phyloP scores from a whole-genome alignment of 2,113 vertebrate species.

The Turdus rufiventris region DNA sequence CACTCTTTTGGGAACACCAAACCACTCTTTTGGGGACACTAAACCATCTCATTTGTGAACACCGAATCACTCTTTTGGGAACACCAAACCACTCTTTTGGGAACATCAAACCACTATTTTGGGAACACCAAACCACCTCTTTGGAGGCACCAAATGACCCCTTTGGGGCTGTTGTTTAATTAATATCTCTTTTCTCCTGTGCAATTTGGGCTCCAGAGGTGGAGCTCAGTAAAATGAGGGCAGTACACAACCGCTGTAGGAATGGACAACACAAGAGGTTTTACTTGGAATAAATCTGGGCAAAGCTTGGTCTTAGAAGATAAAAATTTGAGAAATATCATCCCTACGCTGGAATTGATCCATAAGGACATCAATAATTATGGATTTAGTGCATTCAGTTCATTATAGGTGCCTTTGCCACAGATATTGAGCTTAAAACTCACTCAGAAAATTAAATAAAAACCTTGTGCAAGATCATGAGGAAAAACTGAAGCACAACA shows the following conservation, averaged over 20 bases:
- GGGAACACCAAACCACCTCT: not conserved
- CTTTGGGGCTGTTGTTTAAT: not conserved
- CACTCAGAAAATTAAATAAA: not conserved
- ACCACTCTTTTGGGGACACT: not conserved
- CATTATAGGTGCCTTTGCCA: not conserved
- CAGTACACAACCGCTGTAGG: rapidly evolving
- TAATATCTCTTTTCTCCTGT: not conserved
- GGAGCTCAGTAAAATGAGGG: not conserved
- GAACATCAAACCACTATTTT: not conserved
- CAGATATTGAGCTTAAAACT: not conserved
- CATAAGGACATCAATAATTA: rapidly evolving
- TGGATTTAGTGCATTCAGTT: not conserved
- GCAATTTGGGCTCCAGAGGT: not conserved
- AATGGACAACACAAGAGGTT: not conserved
- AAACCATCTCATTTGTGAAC: not conserved
- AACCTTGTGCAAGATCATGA: not conserved
- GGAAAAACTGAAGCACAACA: not conserved
- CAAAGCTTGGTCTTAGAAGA: not conserved
- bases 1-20: not conserved
- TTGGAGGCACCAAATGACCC: not conserved
- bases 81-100: rapidly evolving
- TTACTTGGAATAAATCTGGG: rapidly evolving
- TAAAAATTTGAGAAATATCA: not conserved
- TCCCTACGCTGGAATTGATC: rapidly evolving
- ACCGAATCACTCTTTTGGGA: rapidly evolving